Conservation (phyloP, 2,113 vertebrate species). For the Mastomys natalensis region DNA sequence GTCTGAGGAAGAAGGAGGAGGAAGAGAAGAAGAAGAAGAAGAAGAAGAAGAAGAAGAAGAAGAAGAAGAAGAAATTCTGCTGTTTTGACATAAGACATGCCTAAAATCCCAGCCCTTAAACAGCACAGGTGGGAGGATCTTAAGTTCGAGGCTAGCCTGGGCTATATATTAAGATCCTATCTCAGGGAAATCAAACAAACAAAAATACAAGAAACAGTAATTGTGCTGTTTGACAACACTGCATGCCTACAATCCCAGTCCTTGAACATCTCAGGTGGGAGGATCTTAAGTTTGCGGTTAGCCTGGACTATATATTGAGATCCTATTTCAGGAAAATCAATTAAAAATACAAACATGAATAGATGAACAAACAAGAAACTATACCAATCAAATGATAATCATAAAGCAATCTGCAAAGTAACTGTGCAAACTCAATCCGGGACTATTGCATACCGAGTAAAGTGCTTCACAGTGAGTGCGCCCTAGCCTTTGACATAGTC, state of each 20-base stretch:
- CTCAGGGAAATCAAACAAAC: background rate
- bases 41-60: too few species aligned
- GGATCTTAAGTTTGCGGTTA: too few species aligned
- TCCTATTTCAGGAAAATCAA: background rate
- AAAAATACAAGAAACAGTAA: background rate
- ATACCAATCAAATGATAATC: background rate
- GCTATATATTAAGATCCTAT: too few species aligned
- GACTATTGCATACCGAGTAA: background rate
- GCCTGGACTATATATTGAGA: background rate
- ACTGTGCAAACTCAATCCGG: background rate
- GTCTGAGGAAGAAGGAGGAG: too few species aligned
- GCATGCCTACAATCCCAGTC: background rate
- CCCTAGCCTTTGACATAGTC: background rate
- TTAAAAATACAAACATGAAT: background rate
- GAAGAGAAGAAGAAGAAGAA: too few species aligned
- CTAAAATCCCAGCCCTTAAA: too few species aligned
- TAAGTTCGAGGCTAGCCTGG: too few species aligned
- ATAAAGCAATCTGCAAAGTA: background rate
- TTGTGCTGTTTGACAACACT: background rate
- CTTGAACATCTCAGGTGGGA: background rate
- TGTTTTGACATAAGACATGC: too few species aligned
- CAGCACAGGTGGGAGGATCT: too few species aligned
- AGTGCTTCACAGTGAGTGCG: background rate
- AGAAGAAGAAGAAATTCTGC: too few species aligned
- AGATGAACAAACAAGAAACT: background rate